Evolutionary conservation across 2,888 invertebrate species (phyloP).

Genomic region (Eupelmus urozonus): DNA sequence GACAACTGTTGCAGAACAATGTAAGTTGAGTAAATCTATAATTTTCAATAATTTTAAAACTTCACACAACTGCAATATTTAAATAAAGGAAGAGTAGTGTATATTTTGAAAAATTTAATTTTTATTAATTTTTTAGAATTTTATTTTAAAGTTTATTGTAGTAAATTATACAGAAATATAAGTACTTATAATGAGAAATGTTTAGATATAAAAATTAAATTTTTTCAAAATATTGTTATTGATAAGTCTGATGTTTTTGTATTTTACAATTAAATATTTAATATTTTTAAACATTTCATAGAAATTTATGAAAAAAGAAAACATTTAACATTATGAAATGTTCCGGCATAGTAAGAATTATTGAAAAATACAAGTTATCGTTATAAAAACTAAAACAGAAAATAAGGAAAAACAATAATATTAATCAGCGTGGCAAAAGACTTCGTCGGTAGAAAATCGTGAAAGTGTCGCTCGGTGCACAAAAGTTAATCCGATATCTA

Average conservation of each 20-base stretch:
- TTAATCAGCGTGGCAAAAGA: background rate
- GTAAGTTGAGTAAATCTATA: no score
- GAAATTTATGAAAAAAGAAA: slow-evolving; percentile 31
- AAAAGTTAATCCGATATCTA: no score
- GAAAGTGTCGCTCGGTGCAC: no score
- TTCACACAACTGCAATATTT: slow-evolving; percentile 31
- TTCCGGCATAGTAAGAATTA: slow-evolving; percentile 62
- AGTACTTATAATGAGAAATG: background rate
- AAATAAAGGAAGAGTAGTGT: background rate
- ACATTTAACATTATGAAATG: no score
- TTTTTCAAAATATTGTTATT: slow-evolving; percentile 37
- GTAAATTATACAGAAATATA: slow-evolving; percentile 11
- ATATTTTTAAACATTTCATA: slow-evolving; percentile 48
- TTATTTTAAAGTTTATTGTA: slow-evolving; percentile 42
- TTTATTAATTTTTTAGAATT: slow-evolving; percentile 23
- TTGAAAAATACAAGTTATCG: slow-evolving; percentile 2
- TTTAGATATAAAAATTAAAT: slow-evolving; percentile 31
- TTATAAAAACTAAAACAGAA: background rate
- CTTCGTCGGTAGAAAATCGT: no score
- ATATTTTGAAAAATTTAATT: slow-evolving; percentile 45
- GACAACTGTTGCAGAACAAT: no score
- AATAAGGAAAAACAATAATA: background rate
- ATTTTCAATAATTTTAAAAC: no score
- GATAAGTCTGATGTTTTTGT: slow-evolving; percentile 54
- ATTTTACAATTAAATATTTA: slow-evolving; percentile 51